Evolutionary conservation across 2,113 vertebrate genomes (phyloP), one percentile per base, ranked within the genome.

Genomic region (Malurus melanocephalus): DNA sequence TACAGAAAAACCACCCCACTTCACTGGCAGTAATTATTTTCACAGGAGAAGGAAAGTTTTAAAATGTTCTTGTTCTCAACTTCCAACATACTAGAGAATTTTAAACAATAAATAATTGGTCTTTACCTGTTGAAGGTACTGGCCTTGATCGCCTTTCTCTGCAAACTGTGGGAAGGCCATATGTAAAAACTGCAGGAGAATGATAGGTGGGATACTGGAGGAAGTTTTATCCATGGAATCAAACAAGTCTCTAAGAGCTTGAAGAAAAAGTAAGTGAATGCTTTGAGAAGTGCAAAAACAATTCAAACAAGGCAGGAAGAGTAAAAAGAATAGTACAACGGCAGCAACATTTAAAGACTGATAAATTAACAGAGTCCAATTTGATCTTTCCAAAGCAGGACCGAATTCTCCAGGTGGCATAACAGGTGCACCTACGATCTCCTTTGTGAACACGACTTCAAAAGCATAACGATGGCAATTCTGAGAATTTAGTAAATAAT

Each of bases 131-230:
- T 99, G 99, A 71, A 99, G 98, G 95, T 99, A 99, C 68, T 99
- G 99, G 71, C 99, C 99, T 98, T 99, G 99, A 62, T 99, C 99
- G 0, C 99, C 99, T 89, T 99, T 99, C 96, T 99, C 99, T 48
- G 99, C 99, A 96, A 99, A 99, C 97, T 99, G 99, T 82, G 99
- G 99, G 94, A 99, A 99, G 97, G 99, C 99, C 99, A 99, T 99
- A 90, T 99, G 99, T 95, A 99, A 98, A 96, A 99, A 99, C 93
- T 99, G 99, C 96, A 99, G 98, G 76, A 99, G 96, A 96, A 99
- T 99, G 94, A 99, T 99, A 74, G 99, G 99, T 45, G 99, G 99
- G 91, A 99, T 99, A 97, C 99, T 99, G 93, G 99, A 99, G 61
- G 99, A 99, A 77, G 99, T 99, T 98, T 99, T 99, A 92, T 99